Conservation (phyloP, 2,113 vertebrate species). For the Mus musculus region GRCm39 chr4:120746501-120747000, state of each 20-base stretch:
- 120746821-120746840: neutral
- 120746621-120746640: conserved; percentile 95
- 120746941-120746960: no score
- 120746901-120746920: neutral
- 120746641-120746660: conserved; percentile 98
- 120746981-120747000: neutral
- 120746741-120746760: neutral
- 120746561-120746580: conserved; percentile 97
- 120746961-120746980: no score
- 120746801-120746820: no score
- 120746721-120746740: conserved; percentile 90
- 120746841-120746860: neutral
- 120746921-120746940: no score
- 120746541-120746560: conserved; percentile 91
- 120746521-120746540: neutral
- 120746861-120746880: neutral
- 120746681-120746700: conserved; percentile 94
- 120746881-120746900: neutral
- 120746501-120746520: neutral
- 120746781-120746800: neutral
- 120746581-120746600: conserved; percentile 96
- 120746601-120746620: conserved; percentile 97
- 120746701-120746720: conserved; percentile 76
- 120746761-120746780: neutral
- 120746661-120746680: conserved; percentile 97